Evolutionary conservation across 2,888 invertebrate species (phyloP).

Genomic region (Mythimna albipuncta): DNA sequence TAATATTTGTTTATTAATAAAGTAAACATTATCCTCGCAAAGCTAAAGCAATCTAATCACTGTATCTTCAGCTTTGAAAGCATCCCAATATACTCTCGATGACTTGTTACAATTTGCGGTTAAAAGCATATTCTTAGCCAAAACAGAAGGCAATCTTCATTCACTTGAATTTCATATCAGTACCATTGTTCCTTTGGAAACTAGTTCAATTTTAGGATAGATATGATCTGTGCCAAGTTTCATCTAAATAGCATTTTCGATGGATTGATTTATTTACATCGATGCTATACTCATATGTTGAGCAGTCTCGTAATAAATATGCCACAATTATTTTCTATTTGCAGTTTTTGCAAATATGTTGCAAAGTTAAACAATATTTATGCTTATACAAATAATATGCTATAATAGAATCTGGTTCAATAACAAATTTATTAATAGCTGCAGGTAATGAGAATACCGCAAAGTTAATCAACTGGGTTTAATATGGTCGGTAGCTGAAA

Average conservation of each 20-base stretch:
- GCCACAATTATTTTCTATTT: constrained; percentile 41
- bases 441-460: constrained; percentile 35
- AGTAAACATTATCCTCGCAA: background rate
- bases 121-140: constrained; percentile 31
- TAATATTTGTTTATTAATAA: background rate
- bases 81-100: constrained; percentile 13
- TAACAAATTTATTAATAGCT: constrained; percentile 33
- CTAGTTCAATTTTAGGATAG: constrained; percentile 47
- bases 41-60: constrained; percentile 11
- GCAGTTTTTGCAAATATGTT: constrained; percentile 45
- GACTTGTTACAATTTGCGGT: constrained; percentile 24
- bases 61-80: constrained; percentile 1
- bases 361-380: constrained; percentile 42
- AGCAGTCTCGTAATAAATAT: constrained; percentile 31
- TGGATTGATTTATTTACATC: constrained; percentile 56
- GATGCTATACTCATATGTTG: constrained; percentile 29
- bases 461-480: constrained; percentile 29
- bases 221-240: constrained; percentile 52
- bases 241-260: constrained; percentile 50
- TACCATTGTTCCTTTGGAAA: constrained; percentile 52
- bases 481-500: background rate
- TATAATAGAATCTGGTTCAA: constrained; percentile 22
- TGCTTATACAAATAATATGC: constrained; percentile 14
- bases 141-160: constrained; percentile 21
- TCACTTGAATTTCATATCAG: constrained; percentile 40